Evolutionary conservation across 35 echinoderm and acorn worm species (phyloP), one percentile per base, ranked within the genome.

Genomic region (Patiria miniata): DNA sequence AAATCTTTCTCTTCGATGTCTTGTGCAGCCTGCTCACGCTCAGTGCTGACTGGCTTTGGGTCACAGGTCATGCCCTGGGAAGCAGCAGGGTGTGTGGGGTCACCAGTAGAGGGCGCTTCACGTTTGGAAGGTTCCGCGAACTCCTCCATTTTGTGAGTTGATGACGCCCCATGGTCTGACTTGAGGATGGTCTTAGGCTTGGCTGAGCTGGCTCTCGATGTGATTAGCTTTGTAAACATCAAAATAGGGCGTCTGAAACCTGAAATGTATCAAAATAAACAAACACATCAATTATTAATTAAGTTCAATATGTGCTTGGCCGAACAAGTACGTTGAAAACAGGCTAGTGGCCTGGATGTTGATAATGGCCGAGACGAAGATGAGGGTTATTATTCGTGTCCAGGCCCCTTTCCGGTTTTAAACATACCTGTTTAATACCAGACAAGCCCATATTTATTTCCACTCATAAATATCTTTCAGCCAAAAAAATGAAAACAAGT

Each of bases 221-320:
- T 47, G 42, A 12, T 86, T 34, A 94, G 52, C 55, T 96, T 96
- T 30, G 82, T 96, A 39, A 96, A 96, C 90, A 96, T 79, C 54
- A 96, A 29, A 22, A 96, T 87, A n/a, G 90, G 94, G 34, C 94
- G 87, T 57, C 94, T 61, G 69, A 96, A 96, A 21, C 94, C 94
- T 96, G 52, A 18, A 81, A 26, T 39, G 40, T 59, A 81, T 68
- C 89, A 16, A 52, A 86, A 78, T 16, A 30, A 4, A 26, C 0
- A n/a, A 26, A n/a, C 19, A 60, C 19, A 60, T 26, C 19, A 60
- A 7, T 57, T 57, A 18, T 57, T 18, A 57, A 1, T 1, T 4
- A 56, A 17, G n/a, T 17, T n/a, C 14, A 17, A n/a, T 56, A 56
- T 56, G n/a, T 56, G 0, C 14, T 56, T 12, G 53, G 53, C n/a